Conservation (phyloP, 2,888 invertebrate genomes). For the Nudaria mundana region DNA sequence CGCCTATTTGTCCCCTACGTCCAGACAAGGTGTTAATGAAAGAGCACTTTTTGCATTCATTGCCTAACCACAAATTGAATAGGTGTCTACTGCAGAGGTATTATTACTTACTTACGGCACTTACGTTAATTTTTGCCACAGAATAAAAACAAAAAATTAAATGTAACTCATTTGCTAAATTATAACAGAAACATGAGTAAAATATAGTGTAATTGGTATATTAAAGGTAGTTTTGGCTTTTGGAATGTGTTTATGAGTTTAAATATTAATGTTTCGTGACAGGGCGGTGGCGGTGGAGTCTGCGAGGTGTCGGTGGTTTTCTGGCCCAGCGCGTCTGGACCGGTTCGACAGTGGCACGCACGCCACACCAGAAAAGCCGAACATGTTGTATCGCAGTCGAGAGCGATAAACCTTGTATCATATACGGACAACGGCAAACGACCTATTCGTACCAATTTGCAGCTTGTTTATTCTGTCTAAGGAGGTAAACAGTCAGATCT, state of each 20-base stretch:
- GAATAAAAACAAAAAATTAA: slow-evolving; percentile 32
- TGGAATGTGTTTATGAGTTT: slow-evolving; percentile 57
- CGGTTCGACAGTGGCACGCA: slow-evolving; percentile 67
- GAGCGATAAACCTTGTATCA: slow-evolving; percentile 71
- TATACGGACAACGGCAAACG: slow-evolving; percentile 64
- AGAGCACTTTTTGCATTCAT: slow-evolving; percentile 46
- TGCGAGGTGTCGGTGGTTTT: slow-evolving; percentile 77
- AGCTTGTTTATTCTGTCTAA: slow-evolving; percentile 43
- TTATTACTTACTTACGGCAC: slow-evolving; percentile 36
- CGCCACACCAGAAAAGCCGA: slow-evolving; percentile 66
- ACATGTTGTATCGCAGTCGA: slow-evolving; percentile 61
- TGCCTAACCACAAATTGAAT: slow-evolving; percentile 47
- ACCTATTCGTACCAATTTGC: slow-evolving; percentile 73
- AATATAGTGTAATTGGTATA: slow-evolving; percentile 61
- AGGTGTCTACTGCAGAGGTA: no score
- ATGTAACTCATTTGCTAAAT: slow-evolving; percentile 35
- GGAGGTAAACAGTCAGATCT: slow-evolving; percentile 30
- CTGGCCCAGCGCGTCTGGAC: slow-evolving; percentile 75
- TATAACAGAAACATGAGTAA: slow-evolving; percentile 41
- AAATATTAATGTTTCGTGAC: slow-evolving; percentile 79
- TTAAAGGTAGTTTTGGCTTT: slow-evolving; percentile 60
- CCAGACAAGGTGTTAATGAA: slow-evolving; percentile 65
- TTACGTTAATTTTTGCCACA: slow-evolving; percentile 41
- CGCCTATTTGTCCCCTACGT: slow-evolving; percentile 65
- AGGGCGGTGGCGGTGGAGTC: slow-evolving; percentile 57